Conservation (phyloP, 1,140 invertebrate genomes). For the Mylabris phalerata region DNA sequence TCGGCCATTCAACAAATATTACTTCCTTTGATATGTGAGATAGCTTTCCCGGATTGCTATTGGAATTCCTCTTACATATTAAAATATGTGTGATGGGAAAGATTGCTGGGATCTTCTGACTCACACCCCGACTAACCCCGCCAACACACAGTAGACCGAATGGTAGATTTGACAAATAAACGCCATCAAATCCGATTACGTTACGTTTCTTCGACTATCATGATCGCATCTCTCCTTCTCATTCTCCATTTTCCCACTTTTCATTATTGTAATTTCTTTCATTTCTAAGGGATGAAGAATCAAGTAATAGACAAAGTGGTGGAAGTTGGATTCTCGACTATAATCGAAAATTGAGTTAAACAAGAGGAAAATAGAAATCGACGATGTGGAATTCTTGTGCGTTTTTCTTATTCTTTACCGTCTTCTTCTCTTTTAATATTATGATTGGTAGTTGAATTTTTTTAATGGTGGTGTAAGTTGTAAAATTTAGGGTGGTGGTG, state of each 20-base stretch:
- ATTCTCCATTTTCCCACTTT: conserved; percentile 6
- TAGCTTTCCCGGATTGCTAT: conserved; percentile 26
- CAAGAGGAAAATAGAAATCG: too few species aligned
- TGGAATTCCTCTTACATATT: conserved; percentile 27
- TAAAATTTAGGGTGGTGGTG: too few species aligned
- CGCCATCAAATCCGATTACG: conserved; percentile 21
- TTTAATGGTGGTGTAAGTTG: too few species aligned
- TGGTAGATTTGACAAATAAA: conserved; percentile 12
- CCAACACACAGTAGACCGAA: not conserved
- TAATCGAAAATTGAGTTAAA: too few species aligned
- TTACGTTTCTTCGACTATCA: conserved; percentile 3
- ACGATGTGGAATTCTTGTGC: too few species aligned
- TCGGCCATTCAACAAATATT: conserved; percentile 33
- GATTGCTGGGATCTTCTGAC: conserved; percentile 1
- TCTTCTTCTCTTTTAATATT: too few species aligned
- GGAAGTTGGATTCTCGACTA: too few species aligned
- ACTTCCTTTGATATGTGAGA: conserved; percentile 39
- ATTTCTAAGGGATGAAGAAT: not conserved
- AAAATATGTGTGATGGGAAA: conserved; percentile 22
- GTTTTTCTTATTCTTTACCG: too few species aligned
- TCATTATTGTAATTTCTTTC: conserved; percentile 17
- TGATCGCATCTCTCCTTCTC: conserved; percentile 3
- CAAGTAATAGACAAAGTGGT: too few species aligned
- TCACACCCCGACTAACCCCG: not conserved
- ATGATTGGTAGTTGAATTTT: too few species aligned